Conservation (phyloP, 1,140 invertebrate genomes). For the Neuroterus valhalla region DNA sequence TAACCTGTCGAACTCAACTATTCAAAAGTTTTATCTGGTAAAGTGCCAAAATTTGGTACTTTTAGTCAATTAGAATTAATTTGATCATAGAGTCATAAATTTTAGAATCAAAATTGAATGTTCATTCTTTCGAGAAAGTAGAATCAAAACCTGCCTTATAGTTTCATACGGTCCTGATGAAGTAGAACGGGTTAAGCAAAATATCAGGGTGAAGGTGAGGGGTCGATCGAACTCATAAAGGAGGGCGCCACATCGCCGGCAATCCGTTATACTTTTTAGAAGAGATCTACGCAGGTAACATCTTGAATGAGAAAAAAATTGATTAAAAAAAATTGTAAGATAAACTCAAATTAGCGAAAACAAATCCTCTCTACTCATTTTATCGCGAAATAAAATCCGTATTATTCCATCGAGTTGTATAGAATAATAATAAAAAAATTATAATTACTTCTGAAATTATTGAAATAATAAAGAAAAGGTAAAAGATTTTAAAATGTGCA, state of each 20-base stretch:
- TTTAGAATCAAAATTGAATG: too few species aligned
- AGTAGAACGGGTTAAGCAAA: slow-evolving; percentile 12
- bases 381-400: background rate
- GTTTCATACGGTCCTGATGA: slow-evolving; percentile 8
- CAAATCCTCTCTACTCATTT: background rate
- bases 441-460: background rate
- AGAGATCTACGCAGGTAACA: background rate
- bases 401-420: background rate
- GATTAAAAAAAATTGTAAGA: background rate
- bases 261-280: slow-evolving; percentile 49
- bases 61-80: too few species aligned
- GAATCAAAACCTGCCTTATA: background rate
- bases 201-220: background rate
- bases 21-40: too few species aligned
- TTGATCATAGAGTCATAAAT: too few species aligned
- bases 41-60: too few species aligned
- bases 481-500: background rate
- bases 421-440: background rate
- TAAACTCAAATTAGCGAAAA: background rate
- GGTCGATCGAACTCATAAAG: slow-evolving; percentile 64
- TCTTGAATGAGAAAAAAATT: background rate
- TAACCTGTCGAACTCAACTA: too few species aligned
- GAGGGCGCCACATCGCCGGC: slow-evolving; percentile 65
- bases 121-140: too few species aligned
- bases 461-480: background rate